Percentiles rank a stretch among this genome's conserved stretches.
Conservation (phyloP, 2,113 vertebrate species). For the Tachysurus fulvidraco region DNA sequence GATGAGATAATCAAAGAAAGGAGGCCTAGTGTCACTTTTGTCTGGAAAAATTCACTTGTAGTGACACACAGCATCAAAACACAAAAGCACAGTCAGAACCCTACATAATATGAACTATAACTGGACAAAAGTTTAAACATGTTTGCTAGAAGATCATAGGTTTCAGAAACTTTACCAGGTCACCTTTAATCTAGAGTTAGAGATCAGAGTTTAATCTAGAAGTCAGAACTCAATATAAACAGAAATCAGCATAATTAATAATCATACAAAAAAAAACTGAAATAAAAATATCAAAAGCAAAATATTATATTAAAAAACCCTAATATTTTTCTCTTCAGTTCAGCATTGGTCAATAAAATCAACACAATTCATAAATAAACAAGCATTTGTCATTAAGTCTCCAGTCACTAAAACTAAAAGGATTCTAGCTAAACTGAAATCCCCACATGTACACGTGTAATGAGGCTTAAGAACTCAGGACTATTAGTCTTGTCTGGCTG, state of each 20-base stretch:
- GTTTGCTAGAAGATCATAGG: not conserved
- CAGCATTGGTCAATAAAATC: not conserved
- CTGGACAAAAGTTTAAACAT: not conserved
- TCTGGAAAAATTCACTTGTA: not conserved
- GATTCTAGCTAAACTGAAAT: slow-evolving; percentile 53
- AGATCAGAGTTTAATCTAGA: not conserved
- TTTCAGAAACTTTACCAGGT: not conserved
- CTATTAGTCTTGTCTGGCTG: slow-evolving; percentile 44
- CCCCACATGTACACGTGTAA: slow-evolving; percentile 49
- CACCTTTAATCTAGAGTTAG: not conserved
- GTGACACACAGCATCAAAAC: not conserved
- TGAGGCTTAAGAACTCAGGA: slow-evolving; percentile 50
- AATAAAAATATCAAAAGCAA: not conserved
- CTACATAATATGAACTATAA: not conserved
- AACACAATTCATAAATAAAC: not conserved
- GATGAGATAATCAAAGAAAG: not conserved
- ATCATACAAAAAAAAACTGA: not conserved
- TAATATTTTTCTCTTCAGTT: not conserved
- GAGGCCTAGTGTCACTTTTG: not conserved
- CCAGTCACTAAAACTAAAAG: slow-evolving; percentile 34
- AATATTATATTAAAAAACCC: no score
- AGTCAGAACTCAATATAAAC: not conserved
- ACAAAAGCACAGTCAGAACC: not conserved
- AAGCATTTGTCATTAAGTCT: not conserved
- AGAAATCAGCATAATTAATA: not conserved